phyloP scores from a whole-genome alignment of 2,888 invertebrate genomes.

The Leistus spinibarbis region DNA sequence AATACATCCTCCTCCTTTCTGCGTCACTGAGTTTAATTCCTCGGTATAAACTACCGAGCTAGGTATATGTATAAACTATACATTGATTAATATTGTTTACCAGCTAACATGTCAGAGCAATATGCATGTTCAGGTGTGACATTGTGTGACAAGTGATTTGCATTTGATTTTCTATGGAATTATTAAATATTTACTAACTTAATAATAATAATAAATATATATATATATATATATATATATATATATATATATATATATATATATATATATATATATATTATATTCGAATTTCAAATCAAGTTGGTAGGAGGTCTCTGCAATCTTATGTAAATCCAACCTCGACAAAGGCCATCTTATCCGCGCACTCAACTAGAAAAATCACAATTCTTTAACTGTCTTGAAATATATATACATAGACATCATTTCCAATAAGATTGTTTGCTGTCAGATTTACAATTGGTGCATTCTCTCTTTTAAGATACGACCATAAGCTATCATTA shows the following conservation, averaged over 20 bases:
- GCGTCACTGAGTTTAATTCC: not conserved
- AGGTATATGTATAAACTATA: not conserved
- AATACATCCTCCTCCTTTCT: not conserved
- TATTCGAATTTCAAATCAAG: not conserved
- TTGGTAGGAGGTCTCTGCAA: no score
- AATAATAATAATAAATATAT: not conserved
- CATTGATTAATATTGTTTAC: not conserved
- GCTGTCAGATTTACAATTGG: not conserved
- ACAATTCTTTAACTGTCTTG: not conserved
- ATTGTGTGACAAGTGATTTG: not conserved
- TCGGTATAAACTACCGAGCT: not conserved
- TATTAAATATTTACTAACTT: no score
- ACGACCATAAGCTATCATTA: not conserved
- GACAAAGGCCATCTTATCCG: not conserved
- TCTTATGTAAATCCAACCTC: not conserved
- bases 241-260: not conserved
- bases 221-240: not conserved
- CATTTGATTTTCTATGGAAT: not conserved
- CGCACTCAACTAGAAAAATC: not conserved
- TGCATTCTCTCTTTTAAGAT: slow-evolving; percentile 1
- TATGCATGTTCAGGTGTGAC: not conserved
- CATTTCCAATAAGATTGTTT: not conserved
- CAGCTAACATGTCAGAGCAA: not conserved
- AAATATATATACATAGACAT: not conserved
- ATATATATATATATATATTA: not conserved